Evolutionary conservation across 2,888 invertebrate genomes (phyloP), one percentile per base, ranked within the genome.

Genomic region (Zhuqinia jingwanae): DNA sequence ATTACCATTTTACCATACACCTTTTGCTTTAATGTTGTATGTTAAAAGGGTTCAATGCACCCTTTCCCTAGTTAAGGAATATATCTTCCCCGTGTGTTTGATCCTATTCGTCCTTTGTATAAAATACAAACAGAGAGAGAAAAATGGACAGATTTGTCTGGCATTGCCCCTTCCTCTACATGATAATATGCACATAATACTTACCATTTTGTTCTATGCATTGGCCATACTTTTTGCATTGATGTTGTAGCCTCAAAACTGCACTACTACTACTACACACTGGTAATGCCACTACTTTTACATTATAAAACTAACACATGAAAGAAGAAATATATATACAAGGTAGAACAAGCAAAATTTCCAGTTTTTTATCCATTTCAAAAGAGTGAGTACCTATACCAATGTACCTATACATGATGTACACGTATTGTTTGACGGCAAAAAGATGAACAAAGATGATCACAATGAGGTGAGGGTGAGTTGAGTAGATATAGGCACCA

Each of bases 1-100:
- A 53, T 63, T 63, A 63, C 63, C n/a, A 53, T n/a, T 58, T 58
- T 25, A 3, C n/a, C n/a, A 45, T 70, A 15, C n/a, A 20, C 3
- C 45, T 11, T n/a, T 53, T 30, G 50, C 56, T 56, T 76, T 20
- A 13, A 22, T 22, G 20, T 76, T 56, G 25, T 76, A 65, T 65
- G 50, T 27, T 56, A 75, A 53, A 56, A 30, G 76, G 76, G 76
- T 76, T 76, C 76, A 76, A 76, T 76, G 76, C 76, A 56, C 76
- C 76, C 56, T 58, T 56, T 76, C 58, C 53, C 53, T 76, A 75
- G 27, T 75, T 27, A 30, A 30, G 22, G 11, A 11, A 13, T 56
- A 56, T 22, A 56, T 60, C 6, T 25, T 22, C 8, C 30, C 27
- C 30, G 30, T 17, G 30, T 60, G 15, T 60, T 58, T 15, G 25